Conservation (phyloP, 2,888 invertebrate species). For the Perizoma flavofasciatum region DNA sequence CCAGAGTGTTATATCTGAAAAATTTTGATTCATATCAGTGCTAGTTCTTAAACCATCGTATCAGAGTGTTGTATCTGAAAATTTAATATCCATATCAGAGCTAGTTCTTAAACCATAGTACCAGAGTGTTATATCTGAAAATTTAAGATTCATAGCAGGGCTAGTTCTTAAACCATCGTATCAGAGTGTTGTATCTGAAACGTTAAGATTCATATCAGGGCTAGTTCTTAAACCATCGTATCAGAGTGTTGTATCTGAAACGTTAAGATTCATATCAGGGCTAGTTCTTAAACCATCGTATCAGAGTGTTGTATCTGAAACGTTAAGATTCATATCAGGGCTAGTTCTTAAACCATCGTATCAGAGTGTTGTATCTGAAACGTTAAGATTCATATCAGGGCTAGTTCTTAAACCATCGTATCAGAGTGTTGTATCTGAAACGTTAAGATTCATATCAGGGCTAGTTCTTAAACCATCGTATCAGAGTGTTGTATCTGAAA, state of each 20-base stretch:
- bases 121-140: background rate
- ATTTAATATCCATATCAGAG: no score
- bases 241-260: background rate
- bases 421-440: background rate
- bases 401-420: background rate
- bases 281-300: background rate
- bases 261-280: no score
- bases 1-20: background rate
- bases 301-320: background rate
- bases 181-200: background rate
- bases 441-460: no score
- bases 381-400: no score
- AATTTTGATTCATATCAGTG: no score
- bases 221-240: background rate
- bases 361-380: background rate
- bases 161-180: background rate
- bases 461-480: background rate
- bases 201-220: no score
- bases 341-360: background rate
- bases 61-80: background rate
- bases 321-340: no score
- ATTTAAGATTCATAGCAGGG: no score
- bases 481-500: background rate
- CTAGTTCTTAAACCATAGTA: background rate
- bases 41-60: background rate